Base-by-base conservation (phyloP, 1,140 invertebrate genomes). In the Formica exsecta region DNA sequence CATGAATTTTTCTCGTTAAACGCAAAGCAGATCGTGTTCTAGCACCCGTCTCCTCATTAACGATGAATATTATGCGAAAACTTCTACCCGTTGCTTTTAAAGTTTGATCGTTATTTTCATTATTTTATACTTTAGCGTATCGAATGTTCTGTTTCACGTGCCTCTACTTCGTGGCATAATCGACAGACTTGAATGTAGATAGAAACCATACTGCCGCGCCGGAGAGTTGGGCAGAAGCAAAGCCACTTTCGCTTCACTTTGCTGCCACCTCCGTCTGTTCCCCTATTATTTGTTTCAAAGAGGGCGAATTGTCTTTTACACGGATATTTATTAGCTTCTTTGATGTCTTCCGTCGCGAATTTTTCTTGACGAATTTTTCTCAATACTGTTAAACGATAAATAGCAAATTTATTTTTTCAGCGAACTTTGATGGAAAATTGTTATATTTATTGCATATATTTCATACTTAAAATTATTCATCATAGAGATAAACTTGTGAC, bases 321-420 rank as follows among this genome's bases (percentile, higher is more conserved):
- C 70, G 70, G 87, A 66, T 79, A 61, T 81, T 83, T 86, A 89
- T 89, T 89, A 89, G 73, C 85, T 80, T 84, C 70, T 89, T 89
- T 76, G 76, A 89, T 68, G 76, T 81, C 19, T 0, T 44, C 54
- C 62, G 5, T 71, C n/a, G 48, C 44, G 61, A 76, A 88, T 88
- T 87, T 88, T 87, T 88, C 76, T 70, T 54, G 5, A 51, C 44
- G 66, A 76, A 88, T 88, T 87, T 88, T 88, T 87, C 85, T 62
- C 3, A 2, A 16, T 19, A 51, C 48, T 54, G 36, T 73, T 83
- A 29, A 81, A 57, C 8, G 19, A 57, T 48, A 80, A 77, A 38
- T 54, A 79, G 70, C 32, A 11, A 32, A 44, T 86, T 81, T 61
- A 29, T 25, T 54, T 32, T 59, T 62, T 68, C 64, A 38, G 51